phyloP scores from a whole-genome alignment of 2,113 vertebrate genomes.

The Candoia aspera region DNA sequence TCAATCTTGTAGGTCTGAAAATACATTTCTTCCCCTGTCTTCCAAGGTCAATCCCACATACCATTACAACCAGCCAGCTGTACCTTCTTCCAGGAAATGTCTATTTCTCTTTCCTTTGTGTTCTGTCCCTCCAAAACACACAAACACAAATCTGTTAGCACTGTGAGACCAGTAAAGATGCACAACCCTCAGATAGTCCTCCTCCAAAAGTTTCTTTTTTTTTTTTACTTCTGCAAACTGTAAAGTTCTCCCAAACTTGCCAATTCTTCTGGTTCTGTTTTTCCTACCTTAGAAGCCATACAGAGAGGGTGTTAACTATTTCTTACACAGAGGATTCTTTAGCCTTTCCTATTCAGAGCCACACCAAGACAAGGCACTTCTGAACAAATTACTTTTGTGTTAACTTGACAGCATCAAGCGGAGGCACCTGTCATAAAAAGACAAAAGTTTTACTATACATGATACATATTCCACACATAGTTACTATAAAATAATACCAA shows the following conservation, averaged over 20 bases:
- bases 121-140: background rate
- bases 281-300: background rate
- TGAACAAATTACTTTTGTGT: no score
- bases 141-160: background rate
- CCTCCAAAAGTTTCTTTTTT: no score
- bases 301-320: background rate
- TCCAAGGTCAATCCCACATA: no score
- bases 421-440: background rate
- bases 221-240: background rate
- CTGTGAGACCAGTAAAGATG: background rate
- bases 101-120: background rate
- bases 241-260: background rate
- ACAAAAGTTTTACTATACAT: background rate
- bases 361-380: background rate
- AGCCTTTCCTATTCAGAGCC: background rate
- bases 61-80: no score
- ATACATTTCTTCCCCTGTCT: no score
- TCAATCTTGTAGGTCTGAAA: no score
- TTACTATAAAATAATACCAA: background rate
- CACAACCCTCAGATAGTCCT: no score
- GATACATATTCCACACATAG: background rate
- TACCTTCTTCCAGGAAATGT: no score
- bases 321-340: background rate
- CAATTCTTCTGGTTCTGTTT: background rate
- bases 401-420: no score